A percentile compares a stretch with the other conserved stretches of the same genome.
phyloP scores from a whole-genome alignment of 1,140 invertebrate genomes.

The Pygmarrhopalites habei region DNA sequence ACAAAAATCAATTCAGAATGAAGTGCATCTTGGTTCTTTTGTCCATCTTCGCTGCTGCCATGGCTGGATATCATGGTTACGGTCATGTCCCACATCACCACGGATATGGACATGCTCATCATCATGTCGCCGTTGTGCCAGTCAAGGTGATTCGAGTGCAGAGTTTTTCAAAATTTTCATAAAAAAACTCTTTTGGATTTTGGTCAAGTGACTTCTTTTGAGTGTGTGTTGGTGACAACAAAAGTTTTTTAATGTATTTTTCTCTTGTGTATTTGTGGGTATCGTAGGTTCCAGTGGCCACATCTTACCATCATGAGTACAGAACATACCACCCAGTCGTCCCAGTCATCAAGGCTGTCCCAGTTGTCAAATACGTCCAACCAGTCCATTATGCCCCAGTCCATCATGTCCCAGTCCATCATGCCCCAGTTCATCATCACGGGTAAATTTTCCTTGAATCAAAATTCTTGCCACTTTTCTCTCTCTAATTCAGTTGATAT shows the following conservation, averaged over 20 bases:
- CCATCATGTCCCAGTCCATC: constrained; percentile 3
- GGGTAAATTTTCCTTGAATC: no score
- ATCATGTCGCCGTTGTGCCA: constrained; percentile 31
- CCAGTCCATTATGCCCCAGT: constrained; percentile 2
- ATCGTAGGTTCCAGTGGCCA: constrained; percentile 34
- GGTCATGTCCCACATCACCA: constrained; percentile 14
- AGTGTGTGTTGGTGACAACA: background rate
- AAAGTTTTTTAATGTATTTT: background rate
- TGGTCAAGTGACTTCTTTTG: background rate
- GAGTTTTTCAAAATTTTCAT: no score
- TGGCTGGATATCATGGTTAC: constrained; percentile 25
- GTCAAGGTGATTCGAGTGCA: no score
- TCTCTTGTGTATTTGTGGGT: background rate
- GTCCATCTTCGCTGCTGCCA: constrained; percentile 21
- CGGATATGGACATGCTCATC: constrained; percentile 24
- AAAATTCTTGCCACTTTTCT: no score
- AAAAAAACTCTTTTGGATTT: background rate
- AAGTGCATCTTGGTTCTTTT: constrained; percentile 31
- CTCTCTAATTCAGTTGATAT: no score
- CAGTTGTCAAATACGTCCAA: constrained; percentile 32
- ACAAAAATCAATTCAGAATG: no score
- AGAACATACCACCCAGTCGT: constrained; percentile 37
- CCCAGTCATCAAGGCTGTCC: constrained; percentile 33
- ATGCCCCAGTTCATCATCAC: constrained; percentile 4
- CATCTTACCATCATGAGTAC: constrained; percentile 36